Percentiles rank a stretch among this genome's conserved stretches.
phyloP scores from a whole-genome alignment of 1,140 invertebrate genomes.

The Dendrolimus kikuchii region DNA sequence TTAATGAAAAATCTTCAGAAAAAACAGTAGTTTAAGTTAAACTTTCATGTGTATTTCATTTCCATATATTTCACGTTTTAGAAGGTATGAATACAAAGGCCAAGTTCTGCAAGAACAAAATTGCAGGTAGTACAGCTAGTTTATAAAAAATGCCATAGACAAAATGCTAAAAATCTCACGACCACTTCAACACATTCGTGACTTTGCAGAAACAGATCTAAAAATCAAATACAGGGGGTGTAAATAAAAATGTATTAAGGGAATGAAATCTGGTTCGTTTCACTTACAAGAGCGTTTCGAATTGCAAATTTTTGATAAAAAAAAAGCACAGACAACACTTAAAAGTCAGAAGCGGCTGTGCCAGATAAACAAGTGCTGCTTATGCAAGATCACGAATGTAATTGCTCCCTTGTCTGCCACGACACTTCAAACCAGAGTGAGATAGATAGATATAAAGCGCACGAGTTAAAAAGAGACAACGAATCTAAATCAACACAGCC shows the following conservation, averaged over 20 bases:
- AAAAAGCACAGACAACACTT: constrained; percentile 59
- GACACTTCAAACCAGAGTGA: constrained; percentile 54
- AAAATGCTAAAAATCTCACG: no score
- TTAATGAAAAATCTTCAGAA: no score
- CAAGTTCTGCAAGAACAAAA: no score
- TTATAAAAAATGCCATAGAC: no score
- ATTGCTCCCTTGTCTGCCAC: constrained; percentile 71
- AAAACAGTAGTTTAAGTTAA: no score
- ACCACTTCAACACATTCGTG: no score
- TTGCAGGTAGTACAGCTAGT: no score
- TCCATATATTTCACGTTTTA: no score
- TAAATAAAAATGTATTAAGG: constrained; percentile 2
- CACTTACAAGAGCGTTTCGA: constrained; percentile 22
- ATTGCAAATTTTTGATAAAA: constrained; percentile 64
- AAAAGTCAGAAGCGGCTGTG: constrained; percentile 63
- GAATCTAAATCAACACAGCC: constrained; percentile 54
- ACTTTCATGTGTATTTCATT: no score
- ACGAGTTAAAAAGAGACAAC: constrained; percentile 36
- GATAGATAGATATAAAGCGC: constrained; percentile 23
- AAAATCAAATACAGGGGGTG: no score
- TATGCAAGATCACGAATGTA: constrained; percentile 74
- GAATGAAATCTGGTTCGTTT: constrained; percentile 3
- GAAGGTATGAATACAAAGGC: no score
- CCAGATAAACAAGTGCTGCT: constrained; percentile 68
- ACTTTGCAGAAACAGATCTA: no score